Conservation (phyloP, 2,113 vertebrate genomes). For the Podarcis raffonei region DNA sequence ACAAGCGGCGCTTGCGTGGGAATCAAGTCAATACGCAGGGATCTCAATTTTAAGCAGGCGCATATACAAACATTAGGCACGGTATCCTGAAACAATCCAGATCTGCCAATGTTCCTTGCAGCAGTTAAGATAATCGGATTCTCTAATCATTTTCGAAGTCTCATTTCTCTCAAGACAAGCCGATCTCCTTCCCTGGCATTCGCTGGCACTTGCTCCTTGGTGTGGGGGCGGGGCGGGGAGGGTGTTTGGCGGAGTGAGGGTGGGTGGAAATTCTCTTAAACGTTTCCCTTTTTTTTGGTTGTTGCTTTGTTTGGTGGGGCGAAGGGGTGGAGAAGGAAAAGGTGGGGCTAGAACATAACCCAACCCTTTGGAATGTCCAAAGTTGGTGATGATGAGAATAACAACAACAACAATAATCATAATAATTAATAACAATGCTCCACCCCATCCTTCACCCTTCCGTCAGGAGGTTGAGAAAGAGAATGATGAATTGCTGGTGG, state of each 20-base stretch:
- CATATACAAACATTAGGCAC: background rate
- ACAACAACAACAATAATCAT: background rate
- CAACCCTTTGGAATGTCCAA: background rate
- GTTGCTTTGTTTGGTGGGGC: background rate
- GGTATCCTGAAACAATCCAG: background rate
- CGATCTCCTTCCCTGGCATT: background rate
- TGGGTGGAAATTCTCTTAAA: background rate
- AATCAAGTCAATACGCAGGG: background rate
- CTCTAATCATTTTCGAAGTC: background rate
- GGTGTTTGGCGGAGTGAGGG: too few relatives aligned
- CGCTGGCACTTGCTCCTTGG: background rate
- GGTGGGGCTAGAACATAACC: background rate
- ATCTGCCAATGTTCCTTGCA: background rate
- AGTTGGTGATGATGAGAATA: background rate
- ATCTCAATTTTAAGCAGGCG: background rate
- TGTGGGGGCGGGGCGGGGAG: too few relatives aligned
- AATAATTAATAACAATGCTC: background rate
- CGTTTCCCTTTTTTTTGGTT: too few relatives aligned
- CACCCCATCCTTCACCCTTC: background rate
- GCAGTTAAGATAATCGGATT: background rate
- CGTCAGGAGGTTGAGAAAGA: slow-evolving; percentile 63
- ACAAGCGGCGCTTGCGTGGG: background rate
- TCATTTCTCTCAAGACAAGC: background rate
- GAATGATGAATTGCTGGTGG: slow-evolving; percentile 59
- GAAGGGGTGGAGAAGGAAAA: background rate